Evolutionary conservation across 2,888 invertebrate species (phyloP).

Genomic region (Eremobia ochroleuca): DNA sequence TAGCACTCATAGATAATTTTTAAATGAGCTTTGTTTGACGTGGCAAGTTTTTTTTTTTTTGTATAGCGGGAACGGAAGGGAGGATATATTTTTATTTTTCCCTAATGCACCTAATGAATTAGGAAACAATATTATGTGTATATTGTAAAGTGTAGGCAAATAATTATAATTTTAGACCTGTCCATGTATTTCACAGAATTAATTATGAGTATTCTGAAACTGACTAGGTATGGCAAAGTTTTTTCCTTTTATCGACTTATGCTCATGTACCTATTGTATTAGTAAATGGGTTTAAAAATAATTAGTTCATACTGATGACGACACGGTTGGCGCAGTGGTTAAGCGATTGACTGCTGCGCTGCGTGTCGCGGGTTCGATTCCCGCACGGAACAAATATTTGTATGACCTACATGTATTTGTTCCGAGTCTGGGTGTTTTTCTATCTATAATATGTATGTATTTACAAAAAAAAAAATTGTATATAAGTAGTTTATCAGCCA

Average conservation of each 20-base stretch:
- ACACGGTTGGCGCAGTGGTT: no score
- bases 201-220: not conserved
- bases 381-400: no score
- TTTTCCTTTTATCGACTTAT: not conserved
- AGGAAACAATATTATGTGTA: not conserved
- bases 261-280: no score
- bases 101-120: not conserved
- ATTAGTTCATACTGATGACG: no score
- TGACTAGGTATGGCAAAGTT: not conserved
- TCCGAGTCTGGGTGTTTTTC: no score
- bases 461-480: no score
- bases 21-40: not conserved
- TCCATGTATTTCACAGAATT: constrained; percentile 8
- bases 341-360: no score
- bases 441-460: no score
- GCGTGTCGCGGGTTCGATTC: no score
- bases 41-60: not conserved
- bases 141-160: not conserved
- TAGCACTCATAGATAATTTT: constrained; percentile 1
- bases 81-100: not conserved
- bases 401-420: no score
- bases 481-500: no score
- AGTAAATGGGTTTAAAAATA: not conserved
- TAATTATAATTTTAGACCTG: not conserved
- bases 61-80: not conserved